Evolutionary conservation across 2,797 vertebrate species (phyloP), one percentile per base, ranked within the genome.

Genomic region (Xenopus petersii): DNA sequence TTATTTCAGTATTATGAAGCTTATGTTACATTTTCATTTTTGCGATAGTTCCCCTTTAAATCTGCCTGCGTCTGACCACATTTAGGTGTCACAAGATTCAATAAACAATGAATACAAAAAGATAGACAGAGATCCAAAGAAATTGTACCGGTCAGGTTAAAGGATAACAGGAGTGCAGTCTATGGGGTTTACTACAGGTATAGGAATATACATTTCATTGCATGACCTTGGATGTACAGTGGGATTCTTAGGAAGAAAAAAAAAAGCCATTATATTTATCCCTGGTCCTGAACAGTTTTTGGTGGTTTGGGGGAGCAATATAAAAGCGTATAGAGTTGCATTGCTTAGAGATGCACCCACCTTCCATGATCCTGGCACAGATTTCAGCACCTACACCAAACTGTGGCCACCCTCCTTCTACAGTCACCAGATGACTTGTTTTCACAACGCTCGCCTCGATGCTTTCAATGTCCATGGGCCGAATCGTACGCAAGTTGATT

Each of bases 401-500:
- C 69, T 98, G 97, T 0, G 98, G 97, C 97, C 97, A 99, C 0
- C 98, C 97, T 10, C 96, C 97, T 87, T 99, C 97, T 67, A 99
- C 94, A 0, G 97, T 98, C 67, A 99, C 81, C 17, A 99, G 91
- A 66, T 98, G 93, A 84, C 95, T 98, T 63, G 98, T 99, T 89
- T 99, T 99, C 81, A 90, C 88, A 79, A 99, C 93, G 0, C 98
- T 99, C 74, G 91, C 77, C 83, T 98, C 98, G 46, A 99, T 93
- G 0, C 87, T 73, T 51, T 97, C 95, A 4, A 94, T 82, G 64
- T 99, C 97, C 90, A 99, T 80, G 0, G 98, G 97, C 9, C 98
- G 91, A 80, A 99, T 98, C 62, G 90, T 93, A 9, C 96, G 90
- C 74, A 99, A 65, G 80, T 99, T 99, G 77, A 99, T 88, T 24